Percentiles rank a stretch among this genome's conserved stretches.
phyloP scores from a whole-genome alignment of 1,140 invertebrate species.

The Zelostemma sp. region DNA sequence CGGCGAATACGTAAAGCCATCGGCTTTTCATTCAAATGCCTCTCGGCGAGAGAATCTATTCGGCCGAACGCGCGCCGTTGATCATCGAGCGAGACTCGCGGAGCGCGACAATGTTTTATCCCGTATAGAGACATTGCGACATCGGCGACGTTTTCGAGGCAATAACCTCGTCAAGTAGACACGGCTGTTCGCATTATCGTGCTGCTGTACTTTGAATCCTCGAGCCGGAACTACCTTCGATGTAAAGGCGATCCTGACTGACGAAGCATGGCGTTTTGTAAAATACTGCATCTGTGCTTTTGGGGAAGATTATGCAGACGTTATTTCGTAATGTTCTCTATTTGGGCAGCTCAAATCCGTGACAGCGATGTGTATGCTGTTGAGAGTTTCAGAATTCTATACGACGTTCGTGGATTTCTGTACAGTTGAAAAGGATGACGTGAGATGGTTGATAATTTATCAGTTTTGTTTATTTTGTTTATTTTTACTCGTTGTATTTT shows the following conservation, averaged over 20 bases:
- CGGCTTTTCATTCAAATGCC: no score
- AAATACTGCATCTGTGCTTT: constrained; percentile 15
- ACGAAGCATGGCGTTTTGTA: constrained; percentile 28
- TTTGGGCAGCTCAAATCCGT: constrained; percentile 5
- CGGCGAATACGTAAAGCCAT: no score
- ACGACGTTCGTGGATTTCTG: no score
- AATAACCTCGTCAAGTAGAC: constrained; percentile 43
- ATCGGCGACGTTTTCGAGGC: constrained; percentile 38
- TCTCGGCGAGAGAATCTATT: constrained; percentile 13
- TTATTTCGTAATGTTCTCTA: not conserved
- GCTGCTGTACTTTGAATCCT: constrained; percentile 44
- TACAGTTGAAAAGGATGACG: no score
- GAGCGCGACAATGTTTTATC: constrained; percentile 9
- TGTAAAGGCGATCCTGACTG: constrained; percentile 37
- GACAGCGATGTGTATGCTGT: no score
- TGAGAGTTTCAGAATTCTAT: no score
- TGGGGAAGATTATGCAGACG: not conserved
- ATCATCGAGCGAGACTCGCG: constrained; percentile 9
- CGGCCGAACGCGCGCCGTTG: not conserved
- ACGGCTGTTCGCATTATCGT: constrained; percentile 32
- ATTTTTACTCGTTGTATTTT: no score
- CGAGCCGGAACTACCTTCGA: constrained; percentile 40
- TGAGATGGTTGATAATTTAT: no score
- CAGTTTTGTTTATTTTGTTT: no score
- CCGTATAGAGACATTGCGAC: constrained; percentile 10